Conservation (phyloP, 1,140 invertebrate genomes). For the Procambarus clarkii region DNA sequence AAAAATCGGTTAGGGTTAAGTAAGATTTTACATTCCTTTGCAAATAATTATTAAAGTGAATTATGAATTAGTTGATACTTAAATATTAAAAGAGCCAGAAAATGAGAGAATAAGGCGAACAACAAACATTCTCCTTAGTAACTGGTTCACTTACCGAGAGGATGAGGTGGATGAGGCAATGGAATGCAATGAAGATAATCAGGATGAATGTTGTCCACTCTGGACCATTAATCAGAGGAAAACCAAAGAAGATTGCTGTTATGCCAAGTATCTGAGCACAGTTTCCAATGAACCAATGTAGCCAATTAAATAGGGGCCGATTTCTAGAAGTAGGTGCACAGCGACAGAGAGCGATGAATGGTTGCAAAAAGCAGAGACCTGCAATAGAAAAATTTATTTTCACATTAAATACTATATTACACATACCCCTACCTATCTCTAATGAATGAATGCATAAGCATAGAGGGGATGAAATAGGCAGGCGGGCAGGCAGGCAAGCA, state of each 20-base stretch:
- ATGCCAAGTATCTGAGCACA: slow-evolving; percentile 93
- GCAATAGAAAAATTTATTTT: slow-evolving; percentile 79
- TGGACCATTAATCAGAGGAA: slow-evolving; percentile 88
- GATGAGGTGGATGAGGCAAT: slow-evolving; percentile 91
- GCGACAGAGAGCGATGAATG: slow-evolving; percentile 88
- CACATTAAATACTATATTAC: not conserved
- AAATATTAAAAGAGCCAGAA: no score
- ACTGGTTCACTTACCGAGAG: slow-evolving; percentile 84
- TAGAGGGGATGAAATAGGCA: no score
- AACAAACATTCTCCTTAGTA: no score
- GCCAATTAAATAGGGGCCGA: slow-evolving; percentile 94
- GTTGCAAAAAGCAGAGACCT: slow-evolving; percentile 90
- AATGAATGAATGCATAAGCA: not conserved
- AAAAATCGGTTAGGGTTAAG: no score
- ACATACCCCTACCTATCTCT: not conserved
- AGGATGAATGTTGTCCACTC: slow-evolving; percentile 91
- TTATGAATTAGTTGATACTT: no score
- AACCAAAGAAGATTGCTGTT: slow-evolving; percentile 94
- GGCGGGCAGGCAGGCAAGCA: no score
- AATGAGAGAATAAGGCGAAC: no score
- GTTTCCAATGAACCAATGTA: slow-evolving; percentile 94
- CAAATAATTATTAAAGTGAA: no score
- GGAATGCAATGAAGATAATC: slow-evolving; percentile 90
- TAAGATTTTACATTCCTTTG: no score
- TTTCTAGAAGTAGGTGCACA: slow-evolving; percentile 85